These are phyloP conservation scores for Syngnathus acus DNA, from an alignment of 2,797 vertebrate genomes.

Conservation along the genomic window DNA sequence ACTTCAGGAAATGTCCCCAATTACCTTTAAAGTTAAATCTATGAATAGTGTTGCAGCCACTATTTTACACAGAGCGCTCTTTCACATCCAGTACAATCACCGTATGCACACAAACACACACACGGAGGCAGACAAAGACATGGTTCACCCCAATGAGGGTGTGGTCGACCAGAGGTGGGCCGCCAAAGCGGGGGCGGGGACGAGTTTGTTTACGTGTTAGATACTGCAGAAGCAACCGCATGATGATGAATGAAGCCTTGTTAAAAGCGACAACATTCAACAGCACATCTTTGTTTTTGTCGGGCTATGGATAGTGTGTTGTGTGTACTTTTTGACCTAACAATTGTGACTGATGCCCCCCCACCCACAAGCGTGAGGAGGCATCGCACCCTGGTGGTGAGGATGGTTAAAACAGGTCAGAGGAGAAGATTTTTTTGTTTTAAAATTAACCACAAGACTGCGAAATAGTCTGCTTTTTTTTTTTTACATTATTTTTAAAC, in stretches of 20 bases:
- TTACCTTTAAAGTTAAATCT: slow-evolving; percentile 41
- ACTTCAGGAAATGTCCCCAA: slow-evolving; percentile 48
- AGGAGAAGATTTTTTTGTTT: neutral
- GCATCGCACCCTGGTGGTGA: neutral
- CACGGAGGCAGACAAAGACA: slow-evolving; percentile 44
- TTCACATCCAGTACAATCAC: slow-evolving; percentile 33
- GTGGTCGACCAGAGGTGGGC: slow-evolving; percentile 44
- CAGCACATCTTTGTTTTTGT: neutral
- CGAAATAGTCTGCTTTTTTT: too few relatives aligned
- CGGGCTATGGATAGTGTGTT: neutral
- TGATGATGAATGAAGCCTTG: slow-evolving; percentile 2
- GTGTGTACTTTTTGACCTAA: neutral
- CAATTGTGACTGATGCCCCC: neutral
- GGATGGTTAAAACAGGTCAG: neutral
- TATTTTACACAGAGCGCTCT: slow-evolving; percentile 47
- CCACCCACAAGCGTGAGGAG: too few relatives aligned
- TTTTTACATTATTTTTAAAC: too few relatives aligned
- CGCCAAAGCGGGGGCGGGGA: slow-evolving; percentile 23
- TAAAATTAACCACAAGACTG: too few relatives aligned
- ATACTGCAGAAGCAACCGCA: neutral
- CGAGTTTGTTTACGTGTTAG: slow-evolving; percentile 11
- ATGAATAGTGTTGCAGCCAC: slow-evolving; percentile 37
- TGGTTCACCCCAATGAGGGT: slow-evolving; percentile 47
- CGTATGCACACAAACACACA: slow-evolving; percentile 13
- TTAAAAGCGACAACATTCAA: neutral